phyloP scores from a whole-genome alignment of 2,113 vertebrate species.

The Delphinus delphis region DNA sequence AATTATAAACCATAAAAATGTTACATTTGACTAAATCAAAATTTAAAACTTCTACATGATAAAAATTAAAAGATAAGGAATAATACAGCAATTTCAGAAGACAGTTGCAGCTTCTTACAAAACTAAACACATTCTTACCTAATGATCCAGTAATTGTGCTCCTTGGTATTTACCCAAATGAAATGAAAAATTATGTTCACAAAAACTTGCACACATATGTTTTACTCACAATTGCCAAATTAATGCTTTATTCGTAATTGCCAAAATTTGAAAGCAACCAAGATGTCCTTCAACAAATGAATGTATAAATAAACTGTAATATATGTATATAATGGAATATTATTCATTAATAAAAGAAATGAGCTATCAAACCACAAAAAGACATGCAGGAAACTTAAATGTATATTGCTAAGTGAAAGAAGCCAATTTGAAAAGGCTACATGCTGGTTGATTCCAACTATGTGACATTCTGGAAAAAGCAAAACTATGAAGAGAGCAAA shows the following conservation, averaged over 20 bases:
- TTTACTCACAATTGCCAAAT: conserved; percentile 1
- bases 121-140: background rate
- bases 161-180: conserved; percentile 16
- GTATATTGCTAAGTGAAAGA: background rate
- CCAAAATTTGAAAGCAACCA: background rate
- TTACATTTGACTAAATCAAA: background rate
- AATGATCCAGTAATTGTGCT: background rate
- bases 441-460: background rate
- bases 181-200: background rate
- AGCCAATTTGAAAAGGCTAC: background rate
- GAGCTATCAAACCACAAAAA: background rate
- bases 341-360: conserved; percentile 5
- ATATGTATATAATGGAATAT: background rate
- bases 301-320: background rate
- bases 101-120: background rate
- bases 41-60: background rate
- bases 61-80: background rate
- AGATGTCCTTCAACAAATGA: background rate
- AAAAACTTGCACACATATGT: background rate
- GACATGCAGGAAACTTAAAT: background rate
- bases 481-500: background rate
- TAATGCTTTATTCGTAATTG: background rate
- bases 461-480: background rate
- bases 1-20: background rate
- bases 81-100: background rate